Evolutionary conservation across 2,113 vertebrate genomes (phyloP).

Genomic region (Chamaea fasciata): DNA sequence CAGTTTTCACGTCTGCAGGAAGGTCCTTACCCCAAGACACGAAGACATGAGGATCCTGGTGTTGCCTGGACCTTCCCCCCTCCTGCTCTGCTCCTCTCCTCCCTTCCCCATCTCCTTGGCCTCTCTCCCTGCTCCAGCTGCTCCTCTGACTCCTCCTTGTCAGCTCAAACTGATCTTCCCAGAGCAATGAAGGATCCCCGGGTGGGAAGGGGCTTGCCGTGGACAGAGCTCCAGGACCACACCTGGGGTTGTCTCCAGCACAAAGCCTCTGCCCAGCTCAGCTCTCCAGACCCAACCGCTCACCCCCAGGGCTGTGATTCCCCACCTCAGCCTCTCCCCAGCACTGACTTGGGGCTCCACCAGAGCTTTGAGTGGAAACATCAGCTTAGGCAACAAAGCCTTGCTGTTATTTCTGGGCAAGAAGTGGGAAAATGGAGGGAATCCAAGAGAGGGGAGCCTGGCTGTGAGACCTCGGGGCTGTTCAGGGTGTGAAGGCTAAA

Average conservation of each 20-base stretch:
- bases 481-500: neutral
- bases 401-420: neutral
- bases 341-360: neutral
- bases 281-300: neutral
- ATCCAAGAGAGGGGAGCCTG: neutral
- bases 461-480: neutral
- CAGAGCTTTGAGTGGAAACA: neutral
- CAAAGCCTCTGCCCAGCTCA: neutral
- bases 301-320: neutral
- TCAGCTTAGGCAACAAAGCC: neutral
- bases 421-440: neutral
- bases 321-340: neutral
- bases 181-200: neutral
- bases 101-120: neutral
- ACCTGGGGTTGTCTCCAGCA: rapidly evolving
- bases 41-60: neutral
- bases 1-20: neutral
- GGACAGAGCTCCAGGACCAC: neutral
- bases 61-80: neutral
- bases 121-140: neutral
- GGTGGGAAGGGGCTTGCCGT: neutral
- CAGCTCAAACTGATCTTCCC: neutral
- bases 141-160: neutral
- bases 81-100: neutral
- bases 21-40: neutral